These are phyloP conservation scores for Dastarcus helophoroides DNA, from an alignment of 2,888 invertebrate genomes.

Conservation along the genomic window DNA sequence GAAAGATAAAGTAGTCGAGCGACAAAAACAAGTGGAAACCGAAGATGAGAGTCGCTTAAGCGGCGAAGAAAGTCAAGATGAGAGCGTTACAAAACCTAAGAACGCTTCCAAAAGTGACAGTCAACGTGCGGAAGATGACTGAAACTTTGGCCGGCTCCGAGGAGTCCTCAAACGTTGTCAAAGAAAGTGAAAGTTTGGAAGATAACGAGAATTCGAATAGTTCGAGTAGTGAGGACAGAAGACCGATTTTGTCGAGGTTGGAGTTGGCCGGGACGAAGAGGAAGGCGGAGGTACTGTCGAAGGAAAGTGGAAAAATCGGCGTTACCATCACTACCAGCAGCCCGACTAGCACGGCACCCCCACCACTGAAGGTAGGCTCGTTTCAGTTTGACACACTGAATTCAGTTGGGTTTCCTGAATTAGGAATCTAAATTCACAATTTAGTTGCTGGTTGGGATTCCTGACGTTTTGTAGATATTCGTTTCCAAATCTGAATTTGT, in stretches of 20 bases:
- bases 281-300: constrained; percentile 75
- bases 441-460: no score
- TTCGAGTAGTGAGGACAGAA: constrained; percentile 50
- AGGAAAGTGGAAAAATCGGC: constrained; percentile 82
- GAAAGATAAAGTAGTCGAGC: constrained; percentile 41
- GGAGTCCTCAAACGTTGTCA: constrained; percentile 14
- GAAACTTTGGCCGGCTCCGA: constrained; percentile 33
- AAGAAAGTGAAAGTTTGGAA: constrained; percentile 19
- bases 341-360: constrained; percentile 41
- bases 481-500: no score
- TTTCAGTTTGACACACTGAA: no score
- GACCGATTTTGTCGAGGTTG: constrained; percentile 42
- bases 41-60: constrained; percentile 31
- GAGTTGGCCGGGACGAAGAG: constrained; percentile 45
- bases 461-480: no score
- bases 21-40: constrained; percentile 39
- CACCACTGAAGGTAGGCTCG: constrained; percentile 35
- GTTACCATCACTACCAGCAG: constrained; percentile 74
- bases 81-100: constrained; percentile 17
- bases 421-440: no score
- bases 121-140: constrained; percentile 39
- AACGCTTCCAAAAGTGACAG: constrained; percentile 8
- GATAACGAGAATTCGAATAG: constrained; percentile 44
- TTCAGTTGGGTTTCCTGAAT: no score
- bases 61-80: constrained; percentile 36